Base-by-base conservation (phyloP, 37 sponge, comb jelly and placozoan genomes). In the Crambe crambe region DNA sequence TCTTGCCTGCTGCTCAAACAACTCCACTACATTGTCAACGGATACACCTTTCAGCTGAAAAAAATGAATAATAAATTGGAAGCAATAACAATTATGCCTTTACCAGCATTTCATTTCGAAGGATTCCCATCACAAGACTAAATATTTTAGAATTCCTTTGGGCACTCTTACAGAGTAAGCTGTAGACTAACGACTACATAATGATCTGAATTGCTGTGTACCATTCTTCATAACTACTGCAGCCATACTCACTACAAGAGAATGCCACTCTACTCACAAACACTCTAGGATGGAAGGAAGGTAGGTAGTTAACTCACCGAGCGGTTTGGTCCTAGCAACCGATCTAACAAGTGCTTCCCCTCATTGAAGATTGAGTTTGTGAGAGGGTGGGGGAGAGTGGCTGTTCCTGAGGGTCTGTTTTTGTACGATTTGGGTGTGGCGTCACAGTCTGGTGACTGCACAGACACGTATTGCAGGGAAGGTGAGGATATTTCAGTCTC, bases 331-430 rank as follows among this genome's bases (percentile, higher is more conserved):
- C 43, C 71, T 12, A 70, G 4, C 3, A 70, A 42, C n/a, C 39
- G 42, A 29, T 40, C 39, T 17, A 70, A 35, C 31, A 73, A 17
- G 36, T 56, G 54, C 9, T 29, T 34, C 51, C 42, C 41, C 9
- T 47, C 57, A 8, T 29, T 56, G 54, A 56, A 26, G 70, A 41
- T 32, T 38, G 42, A 70, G 41, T 12, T 70, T 17, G 63, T 72
- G 43, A 81, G 82, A 43, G 82, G 82, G 43, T 72, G 82, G 0
- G 61, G 6, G 31, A 81, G 62, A 34, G 74, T 82, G 23, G 83
- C 83, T 0, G 74, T 56, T 20, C 74, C 83, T 18, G 83, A 73
- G 44, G 27, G 63, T 5, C 56, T 42, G 35, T 73, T 60, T 10
- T 60, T 32, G 27, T 72, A 62, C 22, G 21, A 32, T 47, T 73